Base-by-base conservation (phyloP, 2,888 invertebrate species). In the Synanthedon myopaeformis region DNA sequence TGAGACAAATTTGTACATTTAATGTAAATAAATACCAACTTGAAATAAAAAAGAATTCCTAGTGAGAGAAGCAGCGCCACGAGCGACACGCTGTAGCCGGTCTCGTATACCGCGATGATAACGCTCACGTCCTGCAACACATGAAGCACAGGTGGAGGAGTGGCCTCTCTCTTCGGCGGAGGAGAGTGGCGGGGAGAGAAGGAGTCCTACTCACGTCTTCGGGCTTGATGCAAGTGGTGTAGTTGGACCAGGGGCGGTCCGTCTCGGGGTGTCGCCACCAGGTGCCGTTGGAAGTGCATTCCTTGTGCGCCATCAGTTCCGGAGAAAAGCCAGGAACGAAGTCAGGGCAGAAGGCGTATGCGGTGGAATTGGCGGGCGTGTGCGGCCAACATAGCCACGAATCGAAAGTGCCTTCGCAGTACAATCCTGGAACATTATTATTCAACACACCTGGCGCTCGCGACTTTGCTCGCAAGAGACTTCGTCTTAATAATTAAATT, bases 31-130 rank as follows among this genome's bases (percentile, higher is more conserved):
- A 19, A 13, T 11, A 89, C 92, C 93, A 86, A 97, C 96, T 93
- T 93, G 89, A 97, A 96, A 80, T 94, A 94, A 65, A 91, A 90
- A 61, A 97, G 92, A 63, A 97, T 94, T 61, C 89, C 91, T 58
- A 97, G 88, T 1, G 97, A 96, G 51, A 95, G 74, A 55, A 96
- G 77, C 57, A 97, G 90, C 61, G 96, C 96, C 58, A 96, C 89
- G 57, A 97, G 88, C 12, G 97, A 97, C 70, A 96, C 90, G 72
- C 92, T 89, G 86, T 97, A 97, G 62, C 97, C 97, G 41, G 92
- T 89, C 74, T 95, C 93, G 88, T 96, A 95, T 65, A 96, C 91
- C 53, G 91, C 89, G 72, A 92, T 93, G 63, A 96, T 91, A 59
- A 82, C 82, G 61, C 77, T 73, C 56, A 80, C 74, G 64, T 84